Percentiles rank a stretch among this genome's conserved stretches.
Conservation (phyloP, 2,797 vertebrate genomes). For the Pipistrellus pygmaeus region DNA sequence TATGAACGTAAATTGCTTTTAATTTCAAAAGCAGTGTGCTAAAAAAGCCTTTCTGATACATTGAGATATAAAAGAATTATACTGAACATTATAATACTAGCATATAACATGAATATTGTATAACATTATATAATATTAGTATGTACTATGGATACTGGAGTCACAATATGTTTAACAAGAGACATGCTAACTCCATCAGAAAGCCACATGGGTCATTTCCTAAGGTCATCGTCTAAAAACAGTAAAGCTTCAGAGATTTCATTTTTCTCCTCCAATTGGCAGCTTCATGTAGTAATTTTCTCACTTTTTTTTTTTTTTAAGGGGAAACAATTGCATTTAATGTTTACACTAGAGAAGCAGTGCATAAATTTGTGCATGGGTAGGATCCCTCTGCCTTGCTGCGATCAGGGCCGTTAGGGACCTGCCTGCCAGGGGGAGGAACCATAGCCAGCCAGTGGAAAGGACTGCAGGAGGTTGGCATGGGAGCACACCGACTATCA, state of each 20-base stretch:
- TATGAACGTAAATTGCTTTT: not conserved
- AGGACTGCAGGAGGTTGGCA: too few relatives aligned
- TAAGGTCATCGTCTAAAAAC: not conserved
- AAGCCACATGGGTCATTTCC: not conserved
- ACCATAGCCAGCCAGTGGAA: too few relatives aligned
- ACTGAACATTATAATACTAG: not conserved
- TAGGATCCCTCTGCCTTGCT: too few relatives aligned
- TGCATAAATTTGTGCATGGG: too few relatives aligned
- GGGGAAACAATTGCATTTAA: not conserved
- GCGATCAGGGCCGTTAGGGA: fast-evolving
- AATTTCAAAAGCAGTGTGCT: not conserved
- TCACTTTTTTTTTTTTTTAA: not conserved
- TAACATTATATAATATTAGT: not conserved
- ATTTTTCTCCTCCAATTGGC: not conserved
- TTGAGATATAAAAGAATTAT: not conserved
- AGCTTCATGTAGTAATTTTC: not conserved
- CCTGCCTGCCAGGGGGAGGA: too few relatives aligned
- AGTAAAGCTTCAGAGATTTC: not conserved
- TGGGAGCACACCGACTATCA: too few relatives aligned
- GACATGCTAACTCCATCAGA: not conserved
- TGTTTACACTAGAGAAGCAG: not conserved
- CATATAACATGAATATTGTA: not conserved
- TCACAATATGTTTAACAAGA: not conserved
- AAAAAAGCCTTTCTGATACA: not conserved
- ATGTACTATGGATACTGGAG: not conserved